These are phyloP conservation scores for Drosophila kuntzei DNA, from an alignment of 2,888 invertebrate genomes.

Conservation along the genomic window DNA sequence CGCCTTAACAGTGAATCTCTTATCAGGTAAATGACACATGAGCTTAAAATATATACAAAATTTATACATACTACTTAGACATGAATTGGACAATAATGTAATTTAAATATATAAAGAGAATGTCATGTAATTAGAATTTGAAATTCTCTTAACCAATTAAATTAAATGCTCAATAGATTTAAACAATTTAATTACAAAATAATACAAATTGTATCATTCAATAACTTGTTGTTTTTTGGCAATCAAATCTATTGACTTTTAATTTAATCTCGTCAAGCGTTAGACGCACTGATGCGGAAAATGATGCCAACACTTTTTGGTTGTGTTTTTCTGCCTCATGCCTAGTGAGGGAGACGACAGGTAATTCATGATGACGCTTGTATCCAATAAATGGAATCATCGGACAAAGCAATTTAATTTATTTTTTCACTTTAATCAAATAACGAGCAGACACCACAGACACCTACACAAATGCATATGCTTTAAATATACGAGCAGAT, in stretches of 20 bases:
- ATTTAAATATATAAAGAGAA: no score
- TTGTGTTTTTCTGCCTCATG: not conserved
- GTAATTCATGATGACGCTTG: constrained; percentile 2
- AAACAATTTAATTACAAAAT: constrained; percentile 32
- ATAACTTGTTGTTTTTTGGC: constrained; percentile 11
- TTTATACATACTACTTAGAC: not conserved
- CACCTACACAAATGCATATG: no score
- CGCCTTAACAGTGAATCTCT: constrained; percentile 73
- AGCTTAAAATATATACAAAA: not conserved
- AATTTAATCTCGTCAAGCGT: constrained; percentile 30
- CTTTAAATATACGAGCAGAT: no score
- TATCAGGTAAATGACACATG: constrained; percentile 80
- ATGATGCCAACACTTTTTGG: constrained; percentile 29
- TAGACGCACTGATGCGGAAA: constrained; percentile 61
- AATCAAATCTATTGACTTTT: constrained; percentile 35
- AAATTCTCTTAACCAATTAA: constrained; percentile 20
- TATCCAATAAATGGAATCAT: not conserved
- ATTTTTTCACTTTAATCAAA: constrained; percentile 16
- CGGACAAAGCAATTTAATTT: constrained; percentile 1
- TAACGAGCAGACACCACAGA: not conserved
- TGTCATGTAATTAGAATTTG: constrained; percentile 18
- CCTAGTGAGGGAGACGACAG: not conserved
- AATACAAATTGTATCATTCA: no score
- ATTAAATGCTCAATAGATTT: constrained; percentile 28
- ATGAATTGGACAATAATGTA: no score